These are phyloP conservation scores for Schizopygopsis pylzovi DNA, from an alignment of 2,797 vertebrate genomes.

Conservation along the genomic window DNA sequence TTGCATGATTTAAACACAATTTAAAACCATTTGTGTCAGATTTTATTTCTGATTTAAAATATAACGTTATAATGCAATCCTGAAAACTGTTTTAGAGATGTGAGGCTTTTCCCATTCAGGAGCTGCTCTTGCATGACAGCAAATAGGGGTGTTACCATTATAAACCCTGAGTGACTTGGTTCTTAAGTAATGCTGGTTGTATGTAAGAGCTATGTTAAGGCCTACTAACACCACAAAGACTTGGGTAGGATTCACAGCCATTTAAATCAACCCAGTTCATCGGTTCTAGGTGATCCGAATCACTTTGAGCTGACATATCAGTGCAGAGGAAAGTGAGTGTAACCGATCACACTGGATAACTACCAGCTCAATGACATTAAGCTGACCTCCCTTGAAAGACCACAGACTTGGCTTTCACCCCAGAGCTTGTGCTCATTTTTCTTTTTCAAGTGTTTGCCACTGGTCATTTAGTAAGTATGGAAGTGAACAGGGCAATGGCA, in stretches of 20 bases:
- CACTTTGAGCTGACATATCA: constrained; percentile 42
- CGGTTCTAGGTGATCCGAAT: constrained; percentile 31
- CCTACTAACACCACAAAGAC: background rate
- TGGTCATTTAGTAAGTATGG: constrained; percentile 55
- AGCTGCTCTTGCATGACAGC: constrained; percentile 2
- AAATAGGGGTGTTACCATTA: constrained; percentile 12
- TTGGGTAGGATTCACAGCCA: constrained; percentile 15
- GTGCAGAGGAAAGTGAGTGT: constrained; percentile 28
- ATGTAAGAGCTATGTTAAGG: background rate
- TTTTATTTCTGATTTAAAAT: background rate
- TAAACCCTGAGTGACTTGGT: background rate
- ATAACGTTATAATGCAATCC: background rate
- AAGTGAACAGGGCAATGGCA: constrained; percentile 51
- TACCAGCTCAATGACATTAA: constrained; percentile 66
- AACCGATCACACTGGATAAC: constrained; percentile 37
- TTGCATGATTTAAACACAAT: background rate
- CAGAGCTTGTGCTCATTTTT: constrained; percentile 45
- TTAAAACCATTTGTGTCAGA: background rate
- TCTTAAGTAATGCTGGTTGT: constrained; percentile 4
- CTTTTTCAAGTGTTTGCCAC: constrained; percentile 55
- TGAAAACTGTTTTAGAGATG: background rate
- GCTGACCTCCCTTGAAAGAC: constrained; percentile 70
- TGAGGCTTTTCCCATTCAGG: background rate
- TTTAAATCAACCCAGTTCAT: constrained; percentile 30
- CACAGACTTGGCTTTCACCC: constrained; percentile 47